Evolutionary conservation across 2,888 invertebrate genomes (phyloP), one percentile per base, ranked within the genome.

Genomic region (Caenorhabditis angaria): DNA sequence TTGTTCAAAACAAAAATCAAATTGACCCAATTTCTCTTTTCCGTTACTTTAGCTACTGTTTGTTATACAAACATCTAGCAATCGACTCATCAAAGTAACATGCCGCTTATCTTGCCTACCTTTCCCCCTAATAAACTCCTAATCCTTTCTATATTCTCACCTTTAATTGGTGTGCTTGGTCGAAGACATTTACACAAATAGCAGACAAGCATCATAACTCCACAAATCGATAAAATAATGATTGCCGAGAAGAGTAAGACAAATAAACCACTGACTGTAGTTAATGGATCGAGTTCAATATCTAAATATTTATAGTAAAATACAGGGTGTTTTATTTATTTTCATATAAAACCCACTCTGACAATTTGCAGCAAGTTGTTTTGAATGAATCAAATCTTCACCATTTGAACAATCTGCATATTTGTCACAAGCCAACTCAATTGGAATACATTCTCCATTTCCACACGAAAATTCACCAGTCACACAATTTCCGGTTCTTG

Each of bases 341-440:
- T 28, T 29, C 35, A 72, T 67, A 67, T 72, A 67, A 61, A 65
- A 72, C 61, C 27, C 22, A 47, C 47, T 50, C 56, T 74, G 78
- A 68, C 81, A 81, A 62, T 76, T 66, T 61, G 77, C 74, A n/a
- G 71, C 69, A 50, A 67, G 67, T 62, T 79, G 74, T 51, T 71
- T 70, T 10, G 67, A 61, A 35, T 71, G 74, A 50, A 70, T 64
- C 35, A 79, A 56, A 61, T 81, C 81, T 28, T 77, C 72, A 24
- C 68, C 77, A 54, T 81, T 78, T 10, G 72, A 65, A 66, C 81
- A 81, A 61, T 81, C 79, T 6, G 79, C 72, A 62, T 76, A 77
- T 24, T 70, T 64, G 56, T 81, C 77, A 48, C 81, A 81, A 0
- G 77, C 81, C 20, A 77, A 65, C 63, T 77, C 79, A 24, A 72